Evolutionary conservation across 2,888 invertebrate genomes (phyloP).

Genomic region (Drosophila setosimentum): DNA sequence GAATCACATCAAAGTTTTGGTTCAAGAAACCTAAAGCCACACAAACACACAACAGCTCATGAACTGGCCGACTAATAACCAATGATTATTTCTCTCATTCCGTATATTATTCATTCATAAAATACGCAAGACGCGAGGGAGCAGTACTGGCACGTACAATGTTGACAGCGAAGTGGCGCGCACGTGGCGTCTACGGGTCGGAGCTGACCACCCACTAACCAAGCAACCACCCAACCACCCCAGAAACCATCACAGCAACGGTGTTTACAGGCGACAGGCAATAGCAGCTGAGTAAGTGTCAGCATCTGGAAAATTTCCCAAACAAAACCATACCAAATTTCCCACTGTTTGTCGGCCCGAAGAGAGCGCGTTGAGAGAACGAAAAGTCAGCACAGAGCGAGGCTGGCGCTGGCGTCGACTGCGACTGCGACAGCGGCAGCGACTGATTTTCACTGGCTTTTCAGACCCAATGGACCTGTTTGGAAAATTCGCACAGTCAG

Average conservation of each 20-base stretch:
- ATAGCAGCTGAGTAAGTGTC: conserved; percentile 6
- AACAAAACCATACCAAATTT: conserved; percentile 67
- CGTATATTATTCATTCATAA: conserved; percentile 71
- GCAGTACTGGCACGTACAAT: conserved; percentile 54
- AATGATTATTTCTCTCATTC: conserved; percentile 46
- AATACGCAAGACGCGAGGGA: conserved; percentile 39
- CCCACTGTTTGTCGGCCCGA: conserved; percentile 54
- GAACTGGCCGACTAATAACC: conserved; percentile 36
- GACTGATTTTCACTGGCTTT: conserved; percentile 64
- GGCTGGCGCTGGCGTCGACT: conserved; percentile 29
- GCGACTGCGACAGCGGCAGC: conserved; percentile 33
- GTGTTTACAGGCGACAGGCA: neutral
- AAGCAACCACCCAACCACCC: neutral
- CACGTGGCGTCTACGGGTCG: conserved; percentile 57
- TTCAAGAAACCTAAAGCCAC: neutral
- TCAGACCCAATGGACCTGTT: conserved; percentile 74
- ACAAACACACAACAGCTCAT: neutral
- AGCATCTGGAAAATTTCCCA: conserved; percentile 65
- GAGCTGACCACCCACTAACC: conserved; percentile 5
- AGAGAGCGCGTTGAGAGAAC: conserved; percentile 39
- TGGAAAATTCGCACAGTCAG: conserved; percentile 81
- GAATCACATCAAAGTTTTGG: neutral
- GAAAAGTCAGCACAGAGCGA: conserved; percentile 27
- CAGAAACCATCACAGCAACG: conserved; percentile 5
- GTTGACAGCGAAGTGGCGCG: conserved; percentile 53